A percentile compares a stretch with the other conserved stretches of the same genome.
Evolutionary conservation across 2,888 invertebrate genomes (phyloP).

Genomic region (Campoletis raptor): DNA sequence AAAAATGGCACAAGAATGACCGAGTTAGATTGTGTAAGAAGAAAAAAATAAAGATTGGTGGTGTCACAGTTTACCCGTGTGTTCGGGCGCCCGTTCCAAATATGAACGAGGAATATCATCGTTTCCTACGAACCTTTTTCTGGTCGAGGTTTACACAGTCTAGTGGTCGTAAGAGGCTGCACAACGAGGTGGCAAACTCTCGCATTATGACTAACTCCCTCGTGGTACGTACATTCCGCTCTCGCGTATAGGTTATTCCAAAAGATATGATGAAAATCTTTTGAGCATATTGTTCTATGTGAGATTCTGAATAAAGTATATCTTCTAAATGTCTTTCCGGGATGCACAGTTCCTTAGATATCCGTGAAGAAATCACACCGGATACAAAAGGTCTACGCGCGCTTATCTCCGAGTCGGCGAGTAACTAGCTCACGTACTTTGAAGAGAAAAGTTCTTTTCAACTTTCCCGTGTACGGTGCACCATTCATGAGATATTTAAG

Average conservation of each 20-base stretch:
- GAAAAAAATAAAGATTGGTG: slow-evolving; percentile 2
- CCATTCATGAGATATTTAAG: background rate
- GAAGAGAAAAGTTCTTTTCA: background rate
- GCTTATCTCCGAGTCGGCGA: background rate
- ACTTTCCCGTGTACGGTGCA: background rate
- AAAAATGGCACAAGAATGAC: background rate
- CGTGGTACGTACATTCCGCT: slow-evolving; percentile 12
- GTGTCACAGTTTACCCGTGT: slow-evolving; percentile 8
- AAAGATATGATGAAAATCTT: background rate
- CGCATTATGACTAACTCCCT: slow-evolving; percentile 54
- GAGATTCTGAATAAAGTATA: background rate
- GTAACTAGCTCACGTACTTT: background rate
- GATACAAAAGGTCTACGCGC: background rate
- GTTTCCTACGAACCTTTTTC: slow-evolving; percentile 48
- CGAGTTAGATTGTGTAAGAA: slow-evolving; percentile 1
- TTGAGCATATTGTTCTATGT: background rate
- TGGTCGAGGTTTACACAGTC: slow-evolving; percentile 60
- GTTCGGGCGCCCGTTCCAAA: background rate
- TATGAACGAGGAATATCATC: slow-evolving; percentile 52
- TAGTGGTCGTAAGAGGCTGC: slow-evolving; percentile 57
- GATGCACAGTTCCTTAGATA: background rate
- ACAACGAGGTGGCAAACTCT: slow-evolving; percentile 64
- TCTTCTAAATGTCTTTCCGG: background rate
- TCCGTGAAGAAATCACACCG: background rate
- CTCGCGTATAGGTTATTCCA: background rate